A percentile compares a stretch with the other conserved stretches of the same genome.
phyloP scores from a whole-genome alignment of 2,113 vertebrate species.

The Herpetotheres cachinnans region DNA sequence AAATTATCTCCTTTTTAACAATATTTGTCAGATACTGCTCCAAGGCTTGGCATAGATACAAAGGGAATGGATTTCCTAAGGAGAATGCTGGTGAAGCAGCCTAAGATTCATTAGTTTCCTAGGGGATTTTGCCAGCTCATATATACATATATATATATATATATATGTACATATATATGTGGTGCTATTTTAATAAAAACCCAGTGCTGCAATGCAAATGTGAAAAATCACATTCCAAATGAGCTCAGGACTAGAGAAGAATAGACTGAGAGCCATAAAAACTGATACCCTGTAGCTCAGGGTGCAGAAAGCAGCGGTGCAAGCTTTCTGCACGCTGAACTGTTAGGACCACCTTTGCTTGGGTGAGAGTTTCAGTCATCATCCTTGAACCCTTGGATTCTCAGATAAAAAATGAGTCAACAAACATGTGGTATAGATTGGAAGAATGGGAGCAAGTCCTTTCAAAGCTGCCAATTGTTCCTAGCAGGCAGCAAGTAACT shows the following conservation, averaged over 20 bases:
- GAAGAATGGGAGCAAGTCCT: neutral
- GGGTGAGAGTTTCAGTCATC: neutral
- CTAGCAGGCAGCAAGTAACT: slow-evolving; percentile 31
- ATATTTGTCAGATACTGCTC: neutral
- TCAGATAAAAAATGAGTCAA: neutral
- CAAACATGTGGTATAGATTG: neutral
- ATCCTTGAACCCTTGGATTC: neutral
- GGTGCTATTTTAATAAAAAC: neutral
- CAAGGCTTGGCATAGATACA: neutral
- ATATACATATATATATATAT: neutral
- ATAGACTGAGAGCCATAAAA: neutral
- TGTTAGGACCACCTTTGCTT: neutral
- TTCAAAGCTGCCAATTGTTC: neutral
- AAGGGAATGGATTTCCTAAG: neutral
- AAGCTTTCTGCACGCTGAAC: neutral
- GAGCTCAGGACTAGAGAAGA: neutral
- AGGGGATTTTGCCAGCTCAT: neutral
- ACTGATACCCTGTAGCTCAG: neutral
- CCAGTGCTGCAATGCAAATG: neutral
- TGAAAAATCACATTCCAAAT: neutral
- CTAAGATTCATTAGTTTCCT: neutral
- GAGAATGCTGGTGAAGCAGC: neutral
- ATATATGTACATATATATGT: neutral
- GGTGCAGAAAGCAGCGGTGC: neutral
- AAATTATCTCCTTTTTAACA: neutral